phyloP scores from a whole-genome alignment of 2,113 vertebrate species.

The Carollia perspicillata region DNA sequence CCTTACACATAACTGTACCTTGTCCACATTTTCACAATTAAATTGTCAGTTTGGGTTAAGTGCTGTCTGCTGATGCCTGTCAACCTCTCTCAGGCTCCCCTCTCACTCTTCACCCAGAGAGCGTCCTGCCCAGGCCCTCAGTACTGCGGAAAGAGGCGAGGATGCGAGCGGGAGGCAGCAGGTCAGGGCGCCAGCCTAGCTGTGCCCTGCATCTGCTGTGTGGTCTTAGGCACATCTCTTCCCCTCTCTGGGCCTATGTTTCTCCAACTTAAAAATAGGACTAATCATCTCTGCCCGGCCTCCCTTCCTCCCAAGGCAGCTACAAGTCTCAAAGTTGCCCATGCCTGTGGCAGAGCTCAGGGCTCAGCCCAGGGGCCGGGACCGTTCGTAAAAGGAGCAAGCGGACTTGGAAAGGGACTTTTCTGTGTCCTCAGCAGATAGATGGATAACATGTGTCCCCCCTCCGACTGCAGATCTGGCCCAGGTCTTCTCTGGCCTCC shows the following conservation, averaged over 20 bases:
- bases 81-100: constrained; percentile 28
- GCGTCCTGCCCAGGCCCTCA: not conserved
- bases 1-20: constrained; percentile 52
- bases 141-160: not conserved
- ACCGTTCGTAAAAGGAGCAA: not conserved
- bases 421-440: not conserved
- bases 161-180: not conserved
- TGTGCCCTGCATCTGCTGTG: not conserved
- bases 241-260: not conserved
- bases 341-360: not conserved
- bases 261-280: not conserved
- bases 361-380: not conserved
- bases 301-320: not conserved
- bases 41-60: constrained; percentile 62
- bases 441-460: not conserved
- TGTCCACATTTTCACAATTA: constrained; percentile 59
- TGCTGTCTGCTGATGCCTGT: constrained; percentile 46
- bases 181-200: not conserved
- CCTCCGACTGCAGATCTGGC: not conserved
- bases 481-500: not conserved
- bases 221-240: constrained; percentile 2
- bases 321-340: not conserved
- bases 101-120: not conserved
- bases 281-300: not conserved
- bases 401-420: not conserved